Base-by-base conservation (phyloP, 2,888 invertebrate genomes). In the Megaustenia siamemsis region DNA sequence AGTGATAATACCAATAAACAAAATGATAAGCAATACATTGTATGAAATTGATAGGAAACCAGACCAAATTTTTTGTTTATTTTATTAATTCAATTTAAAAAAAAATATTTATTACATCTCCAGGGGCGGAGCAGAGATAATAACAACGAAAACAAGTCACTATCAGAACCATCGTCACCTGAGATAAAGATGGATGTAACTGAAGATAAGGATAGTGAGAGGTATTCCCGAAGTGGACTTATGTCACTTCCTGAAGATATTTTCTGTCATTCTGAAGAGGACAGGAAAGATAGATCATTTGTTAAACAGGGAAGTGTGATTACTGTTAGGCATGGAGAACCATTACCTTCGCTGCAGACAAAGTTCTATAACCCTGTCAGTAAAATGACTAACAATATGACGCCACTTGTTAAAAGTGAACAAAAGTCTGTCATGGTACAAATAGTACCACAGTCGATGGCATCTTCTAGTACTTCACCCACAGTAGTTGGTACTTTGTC, bases 181-280 rank as follows among this genome's bases (percentile, higher is more conserved):
- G 73, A 73, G 4, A 73, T 82, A 35, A 82, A 82, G 53, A 71
- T 82, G 71, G 82, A 82, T 28, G 82, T 82, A 5, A 49, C 28
- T n/a, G 83, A 83, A 43, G 83, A 68, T 21, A 66, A 77, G 28
- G 83, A 68, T 1, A 40, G 18, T 1, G 60, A 68, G 21, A 32
- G n/a, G 12, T 28, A n/a, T 21, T 38, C 28, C 15, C 73, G 28
- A 63, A 32, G 40, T 45, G 77, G 83, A 18, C 76, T 83, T 1
- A 75, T 76, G 66, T 83, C 83, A 18, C 77, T 83, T 28, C 83
- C 83, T 63, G 83, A 77, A 45, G 68, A 43, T n/a, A 56, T 82
- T 28, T 60, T 82, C 35, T n/a, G 56, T 24, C 10, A 40, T 40
- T 28, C 40, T 38, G 77, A 77, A 24, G 77, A 77, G 28, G 56